Conservation (phyloP, 37 sponge, comb jelly and placozoan species). For the Haliclona indistincta region DNA sequence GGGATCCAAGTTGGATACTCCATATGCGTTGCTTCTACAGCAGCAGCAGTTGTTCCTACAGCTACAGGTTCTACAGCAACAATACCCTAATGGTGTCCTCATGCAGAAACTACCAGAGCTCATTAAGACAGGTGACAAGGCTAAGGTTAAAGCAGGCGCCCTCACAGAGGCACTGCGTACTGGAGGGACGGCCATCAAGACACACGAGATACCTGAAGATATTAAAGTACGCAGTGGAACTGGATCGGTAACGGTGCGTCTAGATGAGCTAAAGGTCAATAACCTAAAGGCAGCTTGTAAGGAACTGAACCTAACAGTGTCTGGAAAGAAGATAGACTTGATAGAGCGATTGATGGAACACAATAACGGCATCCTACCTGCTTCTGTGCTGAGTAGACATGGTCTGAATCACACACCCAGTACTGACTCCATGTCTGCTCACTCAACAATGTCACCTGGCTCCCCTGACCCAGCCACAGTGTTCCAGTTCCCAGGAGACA, state of each 20-base stretch:
- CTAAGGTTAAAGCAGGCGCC: not conserved
- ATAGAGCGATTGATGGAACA: conserved; percentile 76
- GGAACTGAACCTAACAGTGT: conserved; percentile 76
- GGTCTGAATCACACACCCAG: no score
- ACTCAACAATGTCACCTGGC: conserved; percentile 17
- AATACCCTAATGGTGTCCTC: conserved; percentile 71
- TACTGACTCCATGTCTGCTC: no score
- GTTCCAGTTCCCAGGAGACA: conserved; percentile 40
- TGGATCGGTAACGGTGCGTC: conserved; percentile 28
- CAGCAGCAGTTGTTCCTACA: conserved; percentile 91
- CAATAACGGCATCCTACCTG: conserved; percentile 68
- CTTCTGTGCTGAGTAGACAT: conserved; percentile 34
- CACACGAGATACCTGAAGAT: conserved; percentile 34
- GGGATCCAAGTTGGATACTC: conserved; percentile 54
- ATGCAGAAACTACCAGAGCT: conserved; percentile 78
- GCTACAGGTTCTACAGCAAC: conserved; percentile 83
- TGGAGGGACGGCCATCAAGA: not conserved
- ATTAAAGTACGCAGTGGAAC: conserved; percentile 52
- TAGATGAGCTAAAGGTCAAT: conserved; percentile 80
- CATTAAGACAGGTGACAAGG: conserved; percentile 19
- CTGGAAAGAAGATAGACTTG: conserved; percentile 87
- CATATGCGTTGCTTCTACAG: conserved; percentile 69
- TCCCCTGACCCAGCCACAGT: conserved; percentile 40
- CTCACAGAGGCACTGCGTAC: not conserved
- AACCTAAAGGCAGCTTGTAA: conserved; percentile 72